These are phyloP conservation scores for Ophraella communa DNA, from an alignment of 2,888 invertebrate genomes.

Conservation along the genomic window DNA sequence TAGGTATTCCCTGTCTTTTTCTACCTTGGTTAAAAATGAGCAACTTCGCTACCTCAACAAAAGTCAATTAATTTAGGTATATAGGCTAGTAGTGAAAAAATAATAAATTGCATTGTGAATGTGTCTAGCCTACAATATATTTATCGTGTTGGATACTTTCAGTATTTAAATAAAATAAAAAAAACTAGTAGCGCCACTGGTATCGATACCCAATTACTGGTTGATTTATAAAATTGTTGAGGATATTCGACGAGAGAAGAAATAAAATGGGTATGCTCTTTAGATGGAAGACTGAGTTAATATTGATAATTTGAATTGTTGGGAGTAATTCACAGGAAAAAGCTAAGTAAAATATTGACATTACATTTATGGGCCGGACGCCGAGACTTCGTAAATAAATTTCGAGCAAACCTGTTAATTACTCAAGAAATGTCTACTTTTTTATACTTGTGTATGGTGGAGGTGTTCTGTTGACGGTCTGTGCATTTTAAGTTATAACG, in stretches of 20 bases:
- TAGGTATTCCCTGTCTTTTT: too few relatives aligned
- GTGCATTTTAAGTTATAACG: too few relatives aligned
- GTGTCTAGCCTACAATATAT: too few relatives aligned
- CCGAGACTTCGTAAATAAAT: constrained; percentile 58
- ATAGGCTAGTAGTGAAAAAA: too few relatives aligned
- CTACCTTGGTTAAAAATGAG: too few relatives aligned
- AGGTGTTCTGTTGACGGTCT: too few relatives aligned
- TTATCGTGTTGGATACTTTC: neutral
- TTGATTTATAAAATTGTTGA: neutral
- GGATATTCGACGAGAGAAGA: neutral
- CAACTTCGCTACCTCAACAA: too few relatives aligned
- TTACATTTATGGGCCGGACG: constrained; percentile 60
- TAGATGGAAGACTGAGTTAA: constrained; percentile 55
- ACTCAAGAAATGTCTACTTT: constrained; percentile 54
- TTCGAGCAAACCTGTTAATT: constrained; percentile 60
- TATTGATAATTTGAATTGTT: constrained; percentile 57
- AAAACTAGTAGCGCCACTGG: neutral
- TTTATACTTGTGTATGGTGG: neutral
- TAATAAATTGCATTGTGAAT: too few relatives aligned
- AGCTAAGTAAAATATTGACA: constrained; percentile 59
- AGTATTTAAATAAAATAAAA: neutral
- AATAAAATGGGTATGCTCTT: constrained; percentile 25
- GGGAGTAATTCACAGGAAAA: constrained; percentile 57
- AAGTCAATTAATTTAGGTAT: too few relatives aligned
- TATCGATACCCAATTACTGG: neutral